Evolutionary conservation across 2,888 invertebrate genomes (phyloP), one percentile per base, ranked within the genome.

Genomic region (Hipparchia semele): DNA sequence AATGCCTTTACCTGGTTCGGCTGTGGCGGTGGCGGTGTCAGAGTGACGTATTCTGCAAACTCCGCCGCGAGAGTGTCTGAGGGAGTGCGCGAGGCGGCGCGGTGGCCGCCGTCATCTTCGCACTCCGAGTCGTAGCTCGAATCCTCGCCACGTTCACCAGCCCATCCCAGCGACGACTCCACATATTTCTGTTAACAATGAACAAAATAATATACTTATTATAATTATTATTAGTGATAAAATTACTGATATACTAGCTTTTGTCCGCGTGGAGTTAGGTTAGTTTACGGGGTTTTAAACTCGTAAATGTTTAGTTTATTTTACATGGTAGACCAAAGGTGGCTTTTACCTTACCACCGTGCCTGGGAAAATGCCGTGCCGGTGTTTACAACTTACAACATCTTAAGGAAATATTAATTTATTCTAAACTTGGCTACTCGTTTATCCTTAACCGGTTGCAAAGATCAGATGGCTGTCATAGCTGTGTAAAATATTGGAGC

Each of bases 41-140:
- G 92, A 70, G 96, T 96, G 80, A 97, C 96, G 86, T 98, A 97
- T 85, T 97, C 97, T 12, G 96, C 97, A 86, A 96, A 98, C 90
- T 98, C 98, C 4, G 97, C 97, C 10, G 96, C 97, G 82, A 98
- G 94, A 1, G 98, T 98, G 87, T 98, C 98, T 68, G 97, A 97
- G 46, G 96, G 95, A 2, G 98, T 98, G 77, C 98, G 95, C 60
- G 97, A 97, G 49, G 98, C 97, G 83, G 97, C 96, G 78, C 96
- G 95, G 88, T 97, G 97, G 53, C 94, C 88, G 64, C 93, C 87
- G 86, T 95, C 95, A 49, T 94, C 95, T 76, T 96, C 96, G 84
- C 96, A 96, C 87, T 98, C 97, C 33, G 97, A 97, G 91, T 98
- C 98, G 90, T 98, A 98, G 85, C 97, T 97, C 72, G 97, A 97